Evolutionary conservation across 2,113 vertebrate species (phyloP), one percentile per base, ranked within the genome.

Genomic region (Eretmochelys imbricata): DNA sequence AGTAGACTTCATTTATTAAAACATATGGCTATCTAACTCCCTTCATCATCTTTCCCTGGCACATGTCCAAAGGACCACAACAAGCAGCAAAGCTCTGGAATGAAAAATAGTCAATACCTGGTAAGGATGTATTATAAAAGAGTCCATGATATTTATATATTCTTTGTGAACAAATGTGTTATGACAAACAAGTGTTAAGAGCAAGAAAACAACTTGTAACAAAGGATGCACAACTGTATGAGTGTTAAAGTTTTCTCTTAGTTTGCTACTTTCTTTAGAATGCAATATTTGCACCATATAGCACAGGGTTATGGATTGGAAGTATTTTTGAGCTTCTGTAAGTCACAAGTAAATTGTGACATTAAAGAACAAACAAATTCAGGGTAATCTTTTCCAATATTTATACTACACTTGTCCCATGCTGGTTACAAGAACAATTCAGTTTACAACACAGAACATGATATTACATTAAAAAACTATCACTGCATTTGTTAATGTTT

Each of bases 401-500:
- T 82, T 84, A 88, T 54, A 93, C 11, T 54, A 16, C 13, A 82
- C 48, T 87, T 8, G 6, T 14, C 48, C 42, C n/a, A 38, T 12
- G 80, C 85, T 72, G 51, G 53, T 27, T 87, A 89, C 13, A 87
- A 82, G 65, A 65, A 48, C 93, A 95, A 65, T 91, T 92, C 16
- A 49, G 59, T n/a, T 84, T 88, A 62, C 75, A 84, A 88, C 48
- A 55, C 7, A 85, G 93, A 94, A 96, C 92, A 95, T 82, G 86
- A 86, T 96, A 46, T 62, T 49, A 11, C 8, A 10, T 22, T 50
- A 2, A 57, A 82, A 55, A 17, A 72, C 62, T 93, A 95, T 94
- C 59, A 24, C 69, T 82, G 82, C 14, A 96, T 88, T 96, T 93
- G 87, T 16, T 80, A 94, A 84, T 54, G 84, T 83, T 92, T 91